Base-by-base conservation (phyloP, 2,888 invertebrate genomes). In the Melinaea marsaeus region DNA sequence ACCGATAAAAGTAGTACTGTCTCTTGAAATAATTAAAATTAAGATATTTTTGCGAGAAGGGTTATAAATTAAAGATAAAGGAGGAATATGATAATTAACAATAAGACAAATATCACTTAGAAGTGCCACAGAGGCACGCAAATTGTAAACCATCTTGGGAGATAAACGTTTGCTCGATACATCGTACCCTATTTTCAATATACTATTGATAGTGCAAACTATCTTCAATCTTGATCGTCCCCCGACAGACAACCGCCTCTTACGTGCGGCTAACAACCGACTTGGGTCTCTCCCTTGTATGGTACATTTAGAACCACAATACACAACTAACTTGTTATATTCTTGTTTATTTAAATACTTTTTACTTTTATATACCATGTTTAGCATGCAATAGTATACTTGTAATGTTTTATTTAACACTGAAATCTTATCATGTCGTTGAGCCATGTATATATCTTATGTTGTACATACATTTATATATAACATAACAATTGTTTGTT, bases 401-500 rank as follows among this genome's bases (percentile, higher is more conserved):
- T n/a, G 46, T 46, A 3, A n/a, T 11, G 4, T 46, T 7, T 11
- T n/a, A n/a, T 46, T 46, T 46, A n/a, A n/a, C 9, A 46, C 11
- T 46, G 11, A 13, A 46, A 46, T n/a, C 46, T 46, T 9, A 4
- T n/a, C 9, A 46, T 2, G n/a, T 46, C 11, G n/a, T 46, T 46
- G n/a, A 13, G 13, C n/a, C 13, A 7, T 46, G 46, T 46, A 46
- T 46, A 46, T 46, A 46, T 11, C 46, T 46, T n/a, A 46, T 46
- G 46, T 46, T 22, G 1, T 22, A 22, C 22, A 22, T 22, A 22
- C 22, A 22, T 22, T 22, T 22, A 22, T 22, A 22, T 22, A 22
- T 22, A 22, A 22, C 22, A 22, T 34, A n/a, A 54, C 37, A 59
- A 22, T 57, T 54, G 45, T 64, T 84, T 81, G 79, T 86, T 88